Conservation (phyloP, 2,888 invertebrate species). For the Chorisops tibialis region DNA sequence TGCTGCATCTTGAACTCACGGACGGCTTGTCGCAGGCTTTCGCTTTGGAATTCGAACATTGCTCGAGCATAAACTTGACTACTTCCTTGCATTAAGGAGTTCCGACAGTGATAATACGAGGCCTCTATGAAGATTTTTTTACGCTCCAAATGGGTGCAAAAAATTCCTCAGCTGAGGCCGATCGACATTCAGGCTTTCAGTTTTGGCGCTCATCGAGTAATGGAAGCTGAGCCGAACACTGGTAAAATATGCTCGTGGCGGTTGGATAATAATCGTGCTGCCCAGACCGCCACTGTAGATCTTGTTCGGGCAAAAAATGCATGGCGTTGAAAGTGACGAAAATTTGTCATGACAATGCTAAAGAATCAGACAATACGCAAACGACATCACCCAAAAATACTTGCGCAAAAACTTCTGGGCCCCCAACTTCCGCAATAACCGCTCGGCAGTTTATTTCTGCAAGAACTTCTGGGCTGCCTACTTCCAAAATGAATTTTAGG, state of each 20-base stretch:
- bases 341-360: no score
- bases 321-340: no score
- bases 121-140: slow-evolving; percentile 80
- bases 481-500: no score
- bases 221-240: slow-evolving; percentile 75
- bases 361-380: no score
- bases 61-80: slow-evolving; percentile 69
- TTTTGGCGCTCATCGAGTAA: slow-evolving; percentile 77
- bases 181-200: slow-evolving; percentile 67
- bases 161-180: slow-evolving; percentile 69
- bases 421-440: no score
- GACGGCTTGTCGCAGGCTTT: slow-evolving; percentile 79
- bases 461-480: no score
- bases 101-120: no score
- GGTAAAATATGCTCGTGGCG: slow-evolving; percentile 58
- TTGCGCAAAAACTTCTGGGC: no score
- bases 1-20: slow-evolving; percentile 78
- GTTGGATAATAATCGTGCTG: slow-evolving; percentile 44
- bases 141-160: slow-evolving; percentile 59
- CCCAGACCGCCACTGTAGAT: slow-evolving; percentile 90
- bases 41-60: slow-evolving; percentile 72
- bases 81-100: no score
- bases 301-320: slow-evolving; percentile 78
- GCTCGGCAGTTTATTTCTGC: no score
- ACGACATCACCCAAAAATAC: no score